Base-by-base conservation (phyloP, 2,113 vertebrate genomes). In the Lepisosteus osseus region DNA sequence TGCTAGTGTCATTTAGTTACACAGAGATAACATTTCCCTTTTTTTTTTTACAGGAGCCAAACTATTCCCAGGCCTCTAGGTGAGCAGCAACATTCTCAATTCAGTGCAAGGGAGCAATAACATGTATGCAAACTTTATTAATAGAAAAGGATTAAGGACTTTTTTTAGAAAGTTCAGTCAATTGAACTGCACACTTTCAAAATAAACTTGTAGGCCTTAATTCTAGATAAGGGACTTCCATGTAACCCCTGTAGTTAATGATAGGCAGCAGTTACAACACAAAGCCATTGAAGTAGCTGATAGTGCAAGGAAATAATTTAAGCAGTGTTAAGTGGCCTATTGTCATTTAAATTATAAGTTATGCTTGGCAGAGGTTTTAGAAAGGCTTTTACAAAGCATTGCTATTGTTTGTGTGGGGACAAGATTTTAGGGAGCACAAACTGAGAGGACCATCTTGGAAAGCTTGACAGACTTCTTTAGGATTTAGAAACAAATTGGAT, bases 291-390 rank as follows among this genome's bases (percentile, higher is more conserved):
- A 76, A 87, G 86, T 77, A 79, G 84, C 82, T 83, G 88, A 90
- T 87, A 86, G 83, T 80, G 84, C 77, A 75, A 73, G 65, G 82
- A 86, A 82, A 88, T 89, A 84, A 92, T 88, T 91, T 88, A 86
- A 80, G 87, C 84, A 77, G 72, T 84, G 86, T 87, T 87, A 89
- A 91, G 89, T 89, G 88, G 76, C 74, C 88, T 74, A 86, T 90
- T 92, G 90, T 92, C 84, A 90, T 91, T 90, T 86, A 90, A 91
- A 89, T 91, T 83, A 86, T 90, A 88, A 92, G 88, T 89, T 89
- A 86, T 87, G 85, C 86, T 86, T 90, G 90, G 88, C 88, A 89
- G 85, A 85, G 87, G 85, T 88, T 87, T 88, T 83, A 85, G 85
- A 89, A 83, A 85, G 84, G 80, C 84, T 90, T 90, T 85, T 86